Evolutionary conservation across 2,797 vertebrate species (phyloP), one percentile per base, ranked within the genome.

Genomic region (Mallotus villosus): DNA sequence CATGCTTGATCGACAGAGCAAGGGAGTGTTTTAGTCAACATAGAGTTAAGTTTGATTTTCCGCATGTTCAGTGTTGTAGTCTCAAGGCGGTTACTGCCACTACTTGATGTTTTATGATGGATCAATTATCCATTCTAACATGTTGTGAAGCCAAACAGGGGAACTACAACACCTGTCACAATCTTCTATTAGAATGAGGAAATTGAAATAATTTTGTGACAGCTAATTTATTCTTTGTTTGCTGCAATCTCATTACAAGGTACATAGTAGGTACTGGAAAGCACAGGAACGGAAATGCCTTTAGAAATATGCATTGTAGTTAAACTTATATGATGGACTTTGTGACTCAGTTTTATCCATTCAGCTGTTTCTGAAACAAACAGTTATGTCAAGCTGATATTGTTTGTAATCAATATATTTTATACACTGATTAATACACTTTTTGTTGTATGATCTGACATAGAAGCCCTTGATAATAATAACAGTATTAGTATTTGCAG

Each of bases 91-190:
- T 93, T 93, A 91, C 90, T 91, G 89, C 87, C 75, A 78, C 78
- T 79, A 90, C 89, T 88, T 91, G 92, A 92, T 91, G 90, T 89
- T 90, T 91, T 92, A 90, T 93, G 93, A 94, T 93, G 90, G 92
- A 92, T 94, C 93, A 94, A 94, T 94, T 93, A 93, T 92, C 92
- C 90, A 84, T 90, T 89, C 90, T 91, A 91, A 91, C 90, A 85
- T 92, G 90, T 93, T 91, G 90, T 80, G 76, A 90, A 90, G 90
- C 86, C 87, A 89, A 84, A 88, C 89, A 87, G 73, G 41, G 80
- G 87, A 88, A 85, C 87, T 84, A 82, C 90, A 91, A 91, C 91
- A 93, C 89, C 92, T 92, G 91, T 93, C 90, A 92, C 88, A 88
- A 81, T 90, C 90, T 85, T 86, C 90, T 89, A 93, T 92, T 92